Percentiles rank a stretch among this genome's conserved stretches.
phyloP scores from a whole-genome alignment of 2,888 invertebrate genomes.

The Chrysodeixis includens region DNA sequence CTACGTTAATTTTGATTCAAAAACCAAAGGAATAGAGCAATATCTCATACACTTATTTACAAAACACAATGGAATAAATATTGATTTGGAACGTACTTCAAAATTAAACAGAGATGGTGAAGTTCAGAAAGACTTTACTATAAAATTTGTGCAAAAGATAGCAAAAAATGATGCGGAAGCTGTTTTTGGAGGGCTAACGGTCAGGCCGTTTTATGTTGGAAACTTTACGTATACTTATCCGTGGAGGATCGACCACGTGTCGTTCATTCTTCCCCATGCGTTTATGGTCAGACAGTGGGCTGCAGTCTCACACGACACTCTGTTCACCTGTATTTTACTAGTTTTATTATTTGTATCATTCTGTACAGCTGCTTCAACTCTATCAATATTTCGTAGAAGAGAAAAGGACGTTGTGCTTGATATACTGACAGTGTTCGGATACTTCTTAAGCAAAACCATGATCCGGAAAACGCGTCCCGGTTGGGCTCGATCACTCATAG shows the following conservation, averaged over 20 bases:
- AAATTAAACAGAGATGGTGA: constrained; percentile 58
- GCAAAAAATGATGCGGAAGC: constrained; percentile 59
- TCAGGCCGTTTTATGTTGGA: not conserved
- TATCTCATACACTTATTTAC: constrained; percentile 53
- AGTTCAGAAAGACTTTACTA: constrained; percentile 45
- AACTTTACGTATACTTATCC: constrained; percentile 56
- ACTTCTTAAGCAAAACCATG: constrained; percentile 60
- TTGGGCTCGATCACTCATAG: constrained; percentile 53
- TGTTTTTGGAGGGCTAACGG: constrained; percentile 43
- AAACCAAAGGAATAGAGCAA: constrained; percentile 55
- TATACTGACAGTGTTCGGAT: constrained; percentile 63
- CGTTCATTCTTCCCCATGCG: constrained; percentile 42
- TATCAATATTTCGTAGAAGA: constrained; percentile 55
- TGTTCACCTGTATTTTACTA: constrained; percentile 20
- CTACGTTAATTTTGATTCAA: constrained; percentile 52
- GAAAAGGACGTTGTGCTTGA: constrained; percentile 50
- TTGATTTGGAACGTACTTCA: constrained; percentile 53
- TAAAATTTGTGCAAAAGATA: constrained; percentile 55
- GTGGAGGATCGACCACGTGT: constrained; percentile 40
- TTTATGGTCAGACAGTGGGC: constrained; percentile 45
- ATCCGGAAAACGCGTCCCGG: constrained; percentile 43
- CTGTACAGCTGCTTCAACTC: constrained; percentile 40
- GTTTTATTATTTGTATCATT: constrained; percentile 49
- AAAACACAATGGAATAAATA: constrained; percentile 45
- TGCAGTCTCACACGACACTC: constrained; percentile 34